Conservation (phyloP, 2,888 invertebrate species). For the Acholoe squamosa region DNA sequence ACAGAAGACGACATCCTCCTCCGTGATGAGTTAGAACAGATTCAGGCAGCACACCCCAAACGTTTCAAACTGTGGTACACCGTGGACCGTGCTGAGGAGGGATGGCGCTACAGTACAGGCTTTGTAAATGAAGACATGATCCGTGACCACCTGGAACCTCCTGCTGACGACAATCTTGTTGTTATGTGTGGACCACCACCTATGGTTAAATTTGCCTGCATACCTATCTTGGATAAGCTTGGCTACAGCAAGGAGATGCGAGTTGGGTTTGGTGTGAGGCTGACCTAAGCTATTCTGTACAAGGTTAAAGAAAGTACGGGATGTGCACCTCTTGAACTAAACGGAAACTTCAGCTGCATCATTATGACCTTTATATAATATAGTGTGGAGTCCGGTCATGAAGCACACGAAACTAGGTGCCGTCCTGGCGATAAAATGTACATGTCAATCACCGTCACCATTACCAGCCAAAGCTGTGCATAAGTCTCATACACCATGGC, state of each 20-base stretch:
- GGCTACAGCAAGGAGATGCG: conserved; percentile 90
- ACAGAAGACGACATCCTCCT: conserved; percentile 97
- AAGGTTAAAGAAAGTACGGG: no score
- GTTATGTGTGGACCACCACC: conserved; percentile 92
- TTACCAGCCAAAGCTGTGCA: no score
- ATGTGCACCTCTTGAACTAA: no score
- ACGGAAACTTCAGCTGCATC: no score
- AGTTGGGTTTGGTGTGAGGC: conserved; percentile 85
- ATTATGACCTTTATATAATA: no score
- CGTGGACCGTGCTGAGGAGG: conserved; percentile 92
- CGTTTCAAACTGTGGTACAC: conserved; percentile 95
- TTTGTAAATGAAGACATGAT: conserved; percentile 96
- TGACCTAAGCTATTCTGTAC: no score
- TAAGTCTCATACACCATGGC: no score
- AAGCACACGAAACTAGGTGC: no score
- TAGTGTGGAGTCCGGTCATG: no score
- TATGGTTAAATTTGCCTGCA: conserved; percentile 85
- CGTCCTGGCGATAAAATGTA: no score
- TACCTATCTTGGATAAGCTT: conserved; percentile 97
- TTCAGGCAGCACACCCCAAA: conserved; percentile 88
- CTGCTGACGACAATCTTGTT: conserved; percentile 89
- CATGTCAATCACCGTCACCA: no score
- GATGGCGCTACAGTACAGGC: conserved; percentile 92
- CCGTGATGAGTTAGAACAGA: conserved; percentile 92
- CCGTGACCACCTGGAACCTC: conserved; percentile 90